Evolutionary conservation across 2,113 vertebrate species (phyloP).

Genomic region (Vulpes vulpes): DNA sequence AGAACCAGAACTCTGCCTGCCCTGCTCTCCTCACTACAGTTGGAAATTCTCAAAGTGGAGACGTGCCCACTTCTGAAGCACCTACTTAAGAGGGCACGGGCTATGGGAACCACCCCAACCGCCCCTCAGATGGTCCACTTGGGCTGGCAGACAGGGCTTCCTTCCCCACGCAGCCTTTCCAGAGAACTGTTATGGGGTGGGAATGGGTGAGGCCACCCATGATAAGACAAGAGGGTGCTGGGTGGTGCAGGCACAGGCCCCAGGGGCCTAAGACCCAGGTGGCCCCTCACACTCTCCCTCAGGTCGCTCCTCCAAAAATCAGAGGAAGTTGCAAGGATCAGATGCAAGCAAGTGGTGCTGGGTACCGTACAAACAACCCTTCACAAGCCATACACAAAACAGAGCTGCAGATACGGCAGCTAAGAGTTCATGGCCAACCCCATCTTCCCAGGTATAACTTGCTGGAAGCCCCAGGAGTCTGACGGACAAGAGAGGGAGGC

Average conservation of each 20-base stretch:
- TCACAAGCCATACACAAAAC: not conserved
- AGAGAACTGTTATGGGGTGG: not conserved
- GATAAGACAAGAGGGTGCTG: not conserved
- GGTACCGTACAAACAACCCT: not conserved
- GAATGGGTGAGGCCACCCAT: too few species aligned
- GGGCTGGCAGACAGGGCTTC: not conserved
- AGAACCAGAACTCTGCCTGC: not conserved
- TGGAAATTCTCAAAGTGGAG: not conserved
- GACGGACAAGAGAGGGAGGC: not conserved
- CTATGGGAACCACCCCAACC: fast-evolving
- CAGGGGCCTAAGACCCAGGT: not conserved
- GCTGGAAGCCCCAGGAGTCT: not conserved
- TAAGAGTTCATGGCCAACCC: too few species aligned
- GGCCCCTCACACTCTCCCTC: not conserved
- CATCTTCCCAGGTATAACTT: not conserved
- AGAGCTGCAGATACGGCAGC: too few species aligned
- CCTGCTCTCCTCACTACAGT: not conserved
- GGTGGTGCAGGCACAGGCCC: not conserved
- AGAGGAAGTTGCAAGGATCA: not conserved
- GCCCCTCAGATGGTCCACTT: not conserved
- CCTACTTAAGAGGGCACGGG: not conserved
- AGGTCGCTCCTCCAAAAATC: not conserved
- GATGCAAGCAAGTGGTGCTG: fast-evolving
- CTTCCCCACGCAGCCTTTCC: not conserved
- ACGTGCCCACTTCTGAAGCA: not conserved